Evolutionary conservation across 2,113 vertebrate species (phyloP), one percentile per base, ranked within the genome.

Genomic region (Prunella fulvescens): DNA sequence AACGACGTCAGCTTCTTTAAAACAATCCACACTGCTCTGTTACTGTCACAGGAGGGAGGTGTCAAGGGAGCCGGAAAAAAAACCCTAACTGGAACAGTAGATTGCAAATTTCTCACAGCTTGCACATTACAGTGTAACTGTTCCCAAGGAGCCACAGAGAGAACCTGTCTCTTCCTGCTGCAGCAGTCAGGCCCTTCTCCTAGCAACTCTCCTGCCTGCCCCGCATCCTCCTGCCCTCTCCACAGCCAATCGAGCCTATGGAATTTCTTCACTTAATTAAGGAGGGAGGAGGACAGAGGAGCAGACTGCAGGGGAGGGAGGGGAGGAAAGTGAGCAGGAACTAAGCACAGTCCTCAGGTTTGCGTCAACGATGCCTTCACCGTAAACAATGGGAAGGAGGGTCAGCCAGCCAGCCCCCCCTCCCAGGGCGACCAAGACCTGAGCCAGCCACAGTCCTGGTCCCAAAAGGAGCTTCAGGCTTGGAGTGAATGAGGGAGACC

Each of bases 81-180:
- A 81, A 51, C 14, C 48, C 86, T 86, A 95, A 91, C 37, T 91
- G 93, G 96, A 94, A 97, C 97, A 97, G 97, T 86, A 98, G 96
- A 96, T 97, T 97, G 98, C 98, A 97, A 95, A 98, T 96, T 97
- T 95, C 97, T 98, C 96, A 97, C 97, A 98, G 96, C 95, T 97
- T 98, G 96, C 97, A 92, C 93, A 40, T 97, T 95, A 97, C 96
- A 96, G 96, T 91, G 94, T 96, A 93, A 94, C 93, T 95, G 87
- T 95, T 96, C 95, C 96, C 87, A 79, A 92, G 90, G 86, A 94
- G 89, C 61, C 73, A 15, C 15, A 48, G 54, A 69, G 79, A 77
- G 87, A 86, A 88, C 91, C 84, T 84, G 87, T 80, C 94, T 89
- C 89, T 80, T 50, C 54, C 79, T 50, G 86, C 69, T 47, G 86